Evolutionary conservation across 2,113 vertebrate species (phyloP).

Genomic region (Nothobranchius kuhntae): DNA sequence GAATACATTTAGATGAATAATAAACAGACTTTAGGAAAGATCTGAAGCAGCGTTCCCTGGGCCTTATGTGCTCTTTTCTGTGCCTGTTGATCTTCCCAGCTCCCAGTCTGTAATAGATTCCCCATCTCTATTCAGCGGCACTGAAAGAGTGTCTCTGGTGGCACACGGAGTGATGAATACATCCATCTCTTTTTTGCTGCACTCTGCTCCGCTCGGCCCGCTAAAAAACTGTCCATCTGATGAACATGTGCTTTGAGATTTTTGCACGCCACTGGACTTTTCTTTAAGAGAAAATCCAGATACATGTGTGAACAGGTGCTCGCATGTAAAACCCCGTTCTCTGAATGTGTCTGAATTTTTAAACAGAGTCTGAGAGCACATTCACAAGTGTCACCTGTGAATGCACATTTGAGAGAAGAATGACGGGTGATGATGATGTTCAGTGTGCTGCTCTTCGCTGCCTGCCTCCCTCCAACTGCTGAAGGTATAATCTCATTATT

Average conservation of each 20-base stretch:
- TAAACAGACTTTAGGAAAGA: too few relatives aligned
- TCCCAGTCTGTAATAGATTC: slow-evolving; percentile 51
- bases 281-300: background rate
- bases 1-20: too few relatives aligned
- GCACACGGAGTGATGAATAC: slow-evolving; percentile 63
- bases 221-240: background rate
- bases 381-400: slow-evolving; percentile 5
- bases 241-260: slow-evolving; percentile 11
- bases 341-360: slow-evolving; percentile 6
- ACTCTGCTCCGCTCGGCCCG: slow-evolving; percentile 29
- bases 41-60: too few relatives aligned
- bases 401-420: slow-evolving; percentile 28
- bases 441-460: slow-evolving; percentile 12
- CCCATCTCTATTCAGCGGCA: slow-evolving; percentile 61
- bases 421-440: slow-evolving; percentile 56
- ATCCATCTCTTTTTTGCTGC: slow-evolving; percentile 56
- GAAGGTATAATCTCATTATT: slow-evolving; percentile 69
- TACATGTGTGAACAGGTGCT: background rate
- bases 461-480: slow-evolving; percentile 32
- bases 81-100: slow-evolving; percentile 56
- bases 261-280: slow-evolving; percentile 12
- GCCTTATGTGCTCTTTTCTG: slow-evolving; percentile 25
- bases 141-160: slow-evolving; percentile 67
- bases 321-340: background rate
- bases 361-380: slow-evolving; percentile 12